Evolutionary conservation across 2,888 invertebrate species (phyloP), one percentile per base, ranked within the genome.

Genomic region (Blera fallax): DNA sequence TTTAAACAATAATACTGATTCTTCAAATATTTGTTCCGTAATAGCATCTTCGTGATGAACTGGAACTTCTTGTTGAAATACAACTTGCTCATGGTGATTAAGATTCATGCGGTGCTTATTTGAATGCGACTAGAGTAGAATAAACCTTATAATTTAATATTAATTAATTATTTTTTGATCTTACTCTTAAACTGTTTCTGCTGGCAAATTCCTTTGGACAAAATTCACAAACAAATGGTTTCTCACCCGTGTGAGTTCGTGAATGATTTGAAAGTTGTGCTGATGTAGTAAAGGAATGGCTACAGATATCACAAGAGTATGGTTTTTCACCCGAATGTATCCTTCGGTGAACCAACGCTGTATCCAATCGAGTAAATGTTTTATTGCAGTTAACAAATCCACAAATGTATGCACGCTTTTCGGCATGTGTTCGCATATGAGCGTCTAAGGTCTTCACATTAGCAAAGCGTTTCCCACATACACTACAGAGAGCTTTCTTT

Each of bases 391-490:
- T 78, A 54, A 62, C 54, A 18, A 45, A 65, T 18, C 50, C 78
- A 10, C 78, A 78, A 0, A 0, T 8, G 34, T 65, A 32, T 1
- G 16, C 48, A 40, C 62, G 62, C 1, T 56, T 54, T 3, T 32
- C 32, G 0, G 14, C 10, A 18, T 83, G 77, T 54, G 14, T 34
- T 29, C 16, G 58, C 65, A 78, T 58, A 14, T 83, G 82, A n/a
- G 60, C 60, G 18, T 78, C 21, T 6, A 83, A 52, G 6, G 54
- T 69, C 14, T 76, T 79, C 0, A 21, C 21, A 70, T 85, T 88
- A 6, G 89, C 88, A 83, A 89, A 88, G 45, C 69, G 74, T 69
- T 88, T 88, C 0, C 88, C 88, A 73, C 89, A 89, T 14, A 65
- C 69, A 48, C 76, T 69, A 37, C 87, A 88, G 67, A 85, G 60